A percentile compares a stretch with the other conserved stretches of the same genome.
Evolutionary conservation across 2,888 invertebrate species (phyloP).

Genomic region (Apocheima hispidaria): DNA sequence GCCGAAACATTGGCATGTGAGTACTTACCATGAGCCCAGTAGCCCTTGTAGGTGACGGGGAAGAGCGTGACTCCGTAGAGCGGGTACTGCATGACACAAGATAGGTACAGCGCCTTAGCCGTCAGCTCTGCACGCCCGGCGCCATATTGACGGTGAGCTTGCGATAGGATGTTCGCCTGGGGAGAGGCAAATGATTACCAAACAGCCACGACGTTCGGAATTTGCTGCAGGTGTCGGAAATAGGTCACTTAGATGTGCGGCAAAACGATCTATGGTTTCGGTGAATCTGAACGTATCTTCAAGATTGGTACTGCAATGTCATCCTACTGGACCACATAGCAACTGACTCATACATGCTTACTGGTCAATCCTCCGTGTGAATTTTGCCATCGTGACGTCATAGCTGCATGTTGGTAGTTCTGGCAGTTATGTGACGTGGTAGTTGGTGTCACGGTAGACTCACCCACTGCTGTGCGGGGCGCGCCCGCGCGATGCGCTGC

Average conservation of each 20-base stretch:
- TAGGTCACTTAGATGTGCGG: too few relatives aligned
- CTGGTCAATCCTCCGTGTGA: too few relatives aligned
- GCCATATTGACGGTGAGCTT: constrained; percentile 96
- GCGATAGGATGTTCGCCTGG: constrained; percentile 92
- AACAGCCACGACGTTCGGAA: too few relatives aligned
- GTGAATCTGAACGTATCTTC: too few relatives aligned
- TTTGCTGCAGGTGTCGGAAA: too few relatives aligned
- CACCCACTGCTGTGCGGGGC: constrained; percentile 94
- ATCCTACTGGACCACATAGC: too few relatives aligned
- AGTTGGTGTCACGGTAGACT: constrained; percentile 45
- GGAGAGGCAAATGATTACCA: not conserved
- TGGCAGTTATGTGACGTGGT: not conserved
- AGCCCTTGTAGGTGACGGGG: constrained; percentile 96
- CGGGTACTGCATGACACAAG: constrained; percentile 98
- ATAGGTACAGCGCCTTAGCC: constrained; percentile 96
- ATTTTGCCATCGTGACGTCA: too few relatives aligned
- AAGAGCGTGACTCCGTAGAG: constrained; percentile 95
- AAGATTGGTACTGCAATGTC: too few relatives aligned
- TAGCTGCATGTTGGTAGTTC: too few relatives aligned
- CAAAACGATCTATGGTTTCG: too few relatives aligned
- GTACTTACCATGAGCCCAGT: constrained; percentile 94
- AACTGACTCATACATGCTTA: too few relatives aligned
- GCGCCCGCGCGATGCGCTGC: constrained; percentile 91
- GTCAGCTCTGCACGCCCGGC: constrained; percentile 96
- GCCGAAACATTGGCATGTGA: too few relatives aligned